These are phyloP conservation scores for Caenorhabditis sp. DNA, from an alignment of 2,888 invertebrate genomes.

Conservation along the genomic window DNA sequence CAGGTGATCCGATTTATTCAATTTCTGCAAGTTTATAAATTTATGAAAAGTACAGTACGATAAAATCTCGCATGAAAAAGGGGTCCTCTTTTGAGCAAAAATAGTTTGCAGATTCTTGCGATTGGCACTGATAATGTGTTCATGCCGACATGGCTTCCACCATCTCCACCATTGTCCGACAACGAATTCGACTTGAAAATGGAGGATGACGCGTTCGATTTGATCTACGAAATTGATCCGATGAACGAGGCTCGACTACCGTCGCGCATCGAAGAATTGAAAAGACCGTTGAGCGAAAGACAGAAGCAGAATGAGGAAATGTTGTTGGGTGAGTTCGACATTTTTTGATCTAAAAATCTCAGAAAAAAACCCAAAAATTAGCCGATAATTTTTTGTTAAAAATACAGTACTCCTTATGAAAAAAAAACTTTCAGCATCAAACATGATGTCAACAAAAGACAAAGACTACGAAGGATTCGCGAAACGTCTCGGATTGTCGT, in stretches of 20 bases:
- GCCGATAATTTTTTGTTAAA: too few relatives aligned
- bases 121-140: conserved; percentile 31
- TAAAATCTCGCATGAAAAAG: too few relatives aligned
- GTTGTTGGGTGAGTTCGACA: background rate
- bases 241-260: conserved; percentile 53
- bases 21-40: too few relatives aligned
- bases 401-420: too few relatives aligned
- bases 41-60: too few relatives aligned
- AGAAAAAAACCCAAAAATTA: too few relatives aligned
- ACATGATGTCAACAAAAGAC: conserved; percentile 11
- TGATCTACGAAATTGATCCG: conserved; percentile 77
- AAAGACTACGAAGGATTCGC: conserved; percentile 17
- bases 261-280: conserved; percentile 38
- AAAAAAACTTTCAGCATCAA: conserved; percentile 6
- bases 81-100: too few relatives aligned
- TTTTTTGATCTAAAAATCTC: conserved; percentile 2
- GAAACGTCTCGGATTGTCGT: conserved; percentile 20
- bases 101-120: conserved; percentile 45
- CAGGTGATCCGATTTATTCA: too few relatives aligned
- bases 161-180: conserved; percentile 92
- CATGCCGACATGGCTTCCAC: conserved; percentile 85
- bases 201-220: conserved; percentile 84
- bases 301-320: conserved; percentile 9
- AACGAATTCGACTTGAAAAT: conserved; percentile 79
- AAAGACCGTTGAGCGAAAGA: conserved; percentile 45